phyloP scores from a whole-genome alignment of 2,888 invertebrate species.

The Loripinus fragilis region DNA sequence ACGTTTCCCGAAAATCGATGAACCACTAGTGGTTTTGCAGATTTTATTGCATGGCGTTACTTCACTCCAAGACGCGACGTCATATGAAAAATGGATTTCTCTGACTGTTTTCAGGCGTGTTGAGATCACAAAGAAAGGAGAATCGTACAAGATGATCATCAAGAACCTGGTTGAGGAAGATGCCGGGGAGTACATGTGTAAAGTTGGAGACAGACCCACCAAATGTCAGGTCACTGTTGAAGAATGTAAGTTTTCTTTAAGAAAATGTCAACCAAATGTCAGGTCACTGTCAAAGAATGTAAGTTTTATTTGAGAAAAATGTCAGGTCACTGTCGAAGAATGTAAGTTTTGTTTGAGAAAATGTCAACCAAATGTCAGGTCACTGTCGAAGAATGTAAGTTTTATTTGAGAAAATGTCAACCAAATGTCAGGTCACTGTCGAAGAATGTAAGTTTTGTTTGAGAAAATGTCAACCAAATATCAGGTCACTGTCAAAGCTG shows the following conservation, averaged over 20 bases:
- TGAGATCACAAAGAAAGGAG: slow-evolving; percentile 91
- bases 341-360: slow-evolving; percentile 83
- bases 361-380: slow-evolving; percentile 78
- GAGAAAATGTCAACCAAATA: too few relatives aligned
- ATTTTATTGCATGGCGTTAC: too few relatives aligned
- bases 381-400: slow-evolving; percentile 79
- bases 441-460: too few relatives aligned
- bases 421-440: too few relatives aligned
- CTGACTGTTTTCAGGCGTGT: slow-evolving; percentile 85
- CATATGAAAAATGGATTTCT: neutral
- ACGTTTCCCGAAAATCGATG: too few relatives aligned
- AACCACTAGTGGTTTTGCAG: too few relatives aligned
- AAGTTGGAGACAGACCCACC: slow-evolving; percentile 83
- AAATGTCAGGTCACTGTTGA: slow-evolving; percentile 78
- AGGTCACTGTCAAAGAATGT: too few relatives aligned
- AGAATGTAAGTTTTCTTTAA: slow-evolving; percentile 73
- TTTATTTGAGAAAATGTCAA: neutral
- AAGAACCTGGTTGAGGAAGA: slow-evolving; percentile 82
- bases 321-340: slow-evolving; percentile 78
- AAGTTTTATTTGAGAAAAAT: too few relatives aligned
- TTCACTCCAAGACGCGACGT: too few relatives aligned
- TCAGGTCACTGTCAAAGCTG: too few relatives aligned
- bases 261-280: too few relatives aligned
- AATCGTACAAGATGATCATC: slow-evolving; percentile 89
- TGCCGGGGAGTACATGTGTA: slow-evolving; percentile 84